Evolutionary conservation across 2,797 vertebrate genomes (phyloP), one percentile per base, ranked within the genome.

Genomic region (Intellagama lesueurii): DNA sequence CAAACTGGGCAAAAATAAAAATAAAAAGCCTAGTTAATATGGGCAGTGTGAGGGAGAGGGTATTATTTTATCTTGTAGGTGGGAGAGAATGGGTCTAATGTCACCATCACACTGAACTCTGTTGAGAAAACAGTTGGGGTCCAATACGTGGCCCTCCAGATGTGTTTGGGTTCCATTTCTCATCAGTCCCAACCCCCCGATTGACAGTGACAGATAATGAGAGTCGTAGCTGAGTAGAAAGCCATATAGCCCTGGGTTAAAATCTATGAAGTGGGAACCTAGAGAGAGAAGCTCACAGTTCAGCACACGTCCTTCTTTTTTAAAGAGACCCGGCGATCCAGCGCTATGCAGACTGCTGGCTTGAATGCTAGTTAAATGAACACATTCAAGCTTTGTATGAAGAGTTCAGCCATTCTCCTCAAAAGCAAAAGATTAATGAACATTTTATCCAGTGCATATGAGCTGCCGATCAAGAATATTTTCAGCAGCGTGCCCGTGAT

Each of bases 401-500:
- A 73, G 82, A 60, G 89, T 90, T 88, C 73, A 88, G 75, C 93
- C 88, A 47, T 91, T 94, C 89, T 92, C 85, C 87, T 92, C 47
- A 35, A 83, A 85, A 90, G 91, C 91, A 90, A 90, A 92, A 95
- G 95, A 93, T 96, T 93, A 95, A 95, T 92, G 77, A 93, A 93
- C 79, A 28, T 91, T 92, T 92, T 92, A 94, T 95, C 93, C 93
- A 86, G 56, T 0, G 86, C 93, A 22, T 56, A 89, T 83, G 90
- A 92, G 83, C 95, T 94, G 88, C 95, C 95, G 92, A 81, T 95
- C 96, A 92, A 94, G 91, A 90, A 93, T 88, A 93, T 94, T 94
- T 92, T 94, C 92, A 73, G 79, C 94, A 77, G 40, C 30, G 81
- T 82, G 76, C 93, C 86, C 44, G 68, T 26, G 87, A 93, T 76